These are phyloP conservation scores for Peromyscus leucopus DNA, from an alignment of 2,113 vertebrate genomes.

Conservation along the genomic window DNA sequence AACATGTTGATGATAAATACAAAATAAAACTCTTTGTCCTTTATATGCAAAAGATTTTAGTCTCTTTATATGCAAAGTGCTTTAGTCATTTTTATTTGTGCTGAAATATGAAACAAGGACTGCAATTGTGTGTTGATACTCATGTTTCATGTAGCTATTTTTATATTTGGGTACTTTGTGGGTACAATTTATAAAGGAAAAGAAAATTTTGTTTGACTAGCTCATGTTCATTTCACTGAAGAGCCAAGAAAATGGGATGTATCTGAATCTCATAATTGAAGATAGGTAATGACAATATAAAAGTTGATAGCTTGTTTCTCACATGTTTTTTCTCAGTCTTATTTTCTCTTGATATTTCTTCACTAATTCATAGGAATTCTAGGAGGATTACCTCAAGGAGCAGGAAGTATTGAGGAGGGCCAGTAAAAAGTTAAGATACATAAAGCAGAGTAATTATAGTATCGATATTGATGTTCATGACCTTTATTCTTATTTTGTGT, in stretches of 20 bases:
- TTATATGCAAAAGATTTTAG: background rate
- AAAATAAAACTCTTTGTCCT: background rate
- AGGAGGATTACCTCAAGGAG: background rate
- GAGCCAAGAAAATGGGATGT: background rate
- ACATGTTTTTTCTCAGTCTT: background rate
- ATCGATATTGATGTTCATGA: background rate
- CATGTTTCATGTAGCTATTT: background rate
- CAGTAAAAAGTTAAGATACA: slow-evolving; percentile 22
- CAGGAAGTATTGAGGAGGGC: background rate
- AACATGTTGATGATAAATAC: background rate
- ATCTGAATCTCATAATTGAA: slow-evolving; percentile 58
- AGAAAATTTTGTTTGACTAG: background rate
- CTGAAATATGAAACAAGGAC: background rate
- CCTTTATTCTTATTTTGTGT: background rate
- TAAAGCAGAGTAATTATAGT: background rate
- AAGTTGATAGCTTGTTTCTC: slow-evolving; percentile 37
- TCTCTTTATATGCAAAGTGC: background rate
- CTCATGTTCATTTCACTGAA: slow-evolving; percentile 7
- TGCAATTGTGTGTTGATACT: background rate
- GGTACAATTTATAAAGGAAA: background rate
- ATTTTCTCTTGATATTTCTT: slow-evolving; percentile 36
- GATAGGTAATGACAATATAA: background rate
- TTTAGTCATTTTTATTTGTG: slow-evolving; percentile 8
- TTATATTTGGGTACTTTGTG: background rate
- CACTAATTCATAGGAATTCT: background rate